Base-by-base conservation (phyloP, 2,888 invertebrate genomes). In the Melanostoma scalare region DNA sequence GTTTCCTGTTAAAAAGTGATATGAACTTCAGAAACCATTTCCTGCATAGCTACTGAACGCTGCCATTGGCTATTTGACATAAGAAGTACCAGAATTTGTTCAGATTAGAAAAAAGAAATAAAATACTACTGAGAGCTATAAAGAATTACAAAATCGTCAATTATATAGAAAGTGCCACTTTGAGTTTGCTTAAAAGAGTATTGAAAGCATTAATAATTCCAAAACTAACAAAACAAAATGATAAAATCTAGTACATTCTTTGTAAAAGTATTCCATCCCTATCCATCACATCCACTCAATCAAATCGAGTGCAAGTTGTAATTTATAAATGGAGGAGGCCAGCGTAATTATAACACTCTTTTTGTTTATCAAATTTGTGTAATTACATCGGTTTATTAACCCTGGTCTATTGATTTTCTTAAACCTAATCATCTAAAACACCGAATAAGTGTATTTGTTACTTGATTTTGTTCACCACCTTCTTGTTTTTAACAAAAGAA, bases 361-460 rank as follows among this genome's bases (percentile, higher is more conserved):
- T 84, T 84, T 84, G 84, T 84, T 84, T 84, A 84, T 84, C 50
- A 79, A 75, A 67, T 79, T 79, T 65, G 74, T 74, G 61, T 84
- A 79, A 76, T 82, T 84, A 44, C 58, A 67, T 46, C 53, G 42
- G 65, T 74, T 48, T 48, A 75, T 69, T 71, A 84, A 71, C 44
- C 60, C n/a, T 6, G 31, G 33, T 61, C 38, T 50, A 75, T 78
- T 75, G 71, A 84, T 74, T 84, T 71, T 60, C 36, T 9, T 42
- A 20, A 78, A 53, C 42, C 30, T 36, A 31, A 65, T 65, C n/a
- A 48, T 78, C 31, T 20, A 46, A 8, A 8, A n/a, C 42, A 38
- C 9, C 6, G 42, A n/a, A 10, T 67, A 3, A 67, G 55, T 76
- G 55, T 72, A 35, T 61, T 81, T 61, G 58, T 31, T 35, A 1